Conservation (phyloP, 2,797 vertebrate genomes). For the Poecilia wingei region DNA sequence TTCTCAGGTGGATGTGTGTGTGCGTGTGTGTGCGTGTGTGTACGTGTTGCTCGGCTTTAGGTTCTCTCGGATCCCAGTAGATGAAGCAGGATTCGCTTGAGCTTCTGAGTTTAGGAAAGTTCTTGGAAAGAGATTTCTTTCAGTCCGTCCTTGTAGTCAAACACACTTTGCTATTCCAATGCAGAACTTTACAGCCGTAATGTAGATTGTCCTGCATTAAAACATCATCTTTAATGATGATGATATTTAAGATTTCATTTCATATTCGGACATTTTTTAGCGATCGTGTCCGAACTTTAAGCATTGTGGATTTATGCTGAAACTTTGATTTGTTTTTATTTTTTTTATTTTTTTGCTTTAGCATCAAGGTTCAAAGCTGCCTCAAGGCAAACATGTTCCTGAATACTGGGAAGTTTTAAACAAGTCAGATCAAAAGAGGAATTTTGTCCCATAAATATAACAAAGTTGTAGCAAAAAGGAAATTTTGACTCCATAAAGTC, state of each 20-base stretch:
- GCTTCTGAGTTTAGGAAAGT: conserved; percentile 41
- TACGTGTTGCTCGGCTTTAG: conserved; percentile 39
- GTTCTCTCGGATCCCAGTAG: conserved; percentile 54
- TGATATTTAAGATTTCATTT: background rate
- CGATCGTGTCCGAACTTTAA: background rate
- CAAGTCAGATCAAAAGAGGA: background rate
- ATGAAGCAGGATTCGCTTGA: conserved; percentile 51
- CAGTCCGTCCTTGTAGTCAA: conserved; percentile 18
- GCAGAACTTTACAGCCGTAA: background rate
- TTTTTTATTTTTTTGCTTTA: background rate
- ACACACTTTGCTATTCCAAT: conserved; percentile 11
- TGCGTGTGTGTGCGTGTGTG: conserved; percentile 21
- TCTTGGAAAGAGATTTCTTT: conserved; percentile 48
- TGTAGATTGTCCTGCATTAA: background rate
- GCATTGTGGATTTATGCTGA: background rate
- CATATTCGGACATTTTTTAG: background rate
- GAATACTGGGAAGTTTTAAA: conserved; percentile 4
- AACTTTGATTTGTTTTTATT: conserved; percentile 4
- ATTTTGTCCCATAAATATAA: background rate
- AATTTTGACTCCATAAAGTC: background rate
- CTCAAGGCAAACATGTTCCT: conserved; percentile 12
- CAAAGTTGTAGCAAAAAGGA: background rate
- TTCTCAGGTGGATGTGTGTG: conserved; percentile 28
- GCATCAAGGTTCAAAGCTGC: conserved; percentile 14
- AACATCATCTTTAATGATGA: background rate